Evolutionary conservation across 2,113 vertebrate genomes (phyloP).

Genomic region (Pachycephala philippinensis): DNA sequence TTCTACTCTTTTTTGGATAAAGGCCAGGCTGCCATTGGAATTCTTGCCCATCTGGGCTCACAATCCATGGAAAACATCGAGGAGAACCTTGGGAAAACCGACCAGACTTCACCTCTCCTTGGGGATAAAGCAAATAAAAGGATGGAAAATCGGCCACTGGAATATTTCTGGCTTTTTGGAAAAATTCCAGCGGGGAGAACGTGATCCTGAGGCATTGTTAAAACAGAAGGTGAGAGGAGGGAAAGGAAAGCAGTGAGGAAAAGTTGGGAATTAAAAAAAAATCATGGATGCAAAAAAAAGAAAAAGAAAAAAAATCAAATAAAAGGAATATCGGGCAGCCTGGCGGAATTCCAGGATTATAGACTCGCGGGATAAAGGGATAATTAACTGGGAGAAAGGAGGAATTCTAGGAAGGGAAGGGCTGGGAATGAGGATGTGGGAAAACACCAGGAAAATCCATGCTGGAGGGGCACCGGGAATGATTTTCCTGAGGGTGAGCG

Average conservation of each 20-base stretch:
- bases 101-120: background rate
- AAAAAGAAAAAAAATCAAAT: background rate
- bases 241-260: background rate
- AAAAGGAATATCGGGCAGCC: background rate
- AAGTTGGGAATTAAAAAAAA: background rate
- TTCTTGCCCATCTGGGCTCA: background rate
- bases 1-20: accelerated
- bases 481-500: background rate
- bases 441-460: background rate
- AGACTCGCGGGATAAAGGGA: accelerated
- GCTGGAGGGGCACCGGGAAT: background rate
- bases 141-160: background rate
- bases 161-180: background rate
- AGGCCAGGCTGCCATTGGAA: background rate
- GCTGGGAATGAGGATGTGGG: background rate
- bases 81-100: background rate
- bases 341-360: background rate
- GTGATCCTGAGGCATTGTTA: background rate
- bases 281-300: background rate
- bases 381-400: background rate
- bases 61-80: background rate
- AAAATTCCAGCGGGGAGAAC: background rate
- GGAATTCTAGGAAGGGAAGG: background rate
- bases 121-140: background rate
- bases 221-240: background rate